Base-by-base conservation (phyloP, 53 echinoderm and acorn worm genomes). In the Holothuria scabra region DNA sequence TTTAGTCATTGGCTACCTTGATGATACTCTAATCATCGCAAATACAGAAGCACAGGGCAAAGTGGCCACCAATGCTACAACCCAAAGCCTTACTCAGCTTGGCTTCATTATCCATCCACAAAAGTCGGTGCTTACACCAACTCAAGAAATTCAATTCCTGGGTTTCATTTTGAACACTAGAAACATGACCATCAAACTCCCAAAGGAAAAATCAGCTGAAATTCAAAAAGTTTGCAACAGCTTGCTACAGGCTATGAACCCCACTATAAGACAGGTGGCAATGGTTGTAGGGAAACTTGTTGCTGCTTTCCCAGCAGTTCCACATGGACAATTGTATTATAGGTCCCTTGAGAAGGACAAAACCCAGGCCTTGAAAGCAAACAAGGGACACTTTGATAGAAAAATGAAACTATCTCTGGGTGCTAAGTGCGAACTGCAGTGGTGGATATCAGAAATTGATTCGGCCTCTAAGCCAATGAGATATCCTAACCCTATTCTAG, bases 51-150 rank as follows among this genome's bases (percentile, higher is more conserved):
- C 35, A 35, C 35, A 35, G 6, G 32, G 22, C 0, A 72, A 72
- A 55, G 56, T 1, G 37, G 71, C 85, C 29, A 49, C 55, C 14
- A 3, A 20, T 18, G 72, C 57, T 11, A 84, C 85, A 21, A 57
- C 59, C 2, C 20, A 57, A 44, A 56, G n/a, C 59, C 29, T 79
- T 30, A 21, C 80, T 24, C 80, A 79, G 25, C 69, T 84, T 14
- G 84, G 84, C 12, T 84, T 84, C 25, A 44, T 84, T 7, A 68
- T 67, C 10, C 84, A 84, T 48, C 35, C 61, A 32, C 68, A 84
- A 26, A 84, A 84, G 67, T 84, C 84, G 1, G 84, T 84, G 32
- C 66, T 35, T 3, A 35, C 35, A 3, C 35, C 35, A 4, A 35
- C 35, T 6, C 35, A 35, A 35, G 35, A 35, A 44, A 38, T 84